Evolutionary conservation across 2,888 invertebrate genomes (phyloP).

Genomic region (Zhengitettix transpicula): DNA sequence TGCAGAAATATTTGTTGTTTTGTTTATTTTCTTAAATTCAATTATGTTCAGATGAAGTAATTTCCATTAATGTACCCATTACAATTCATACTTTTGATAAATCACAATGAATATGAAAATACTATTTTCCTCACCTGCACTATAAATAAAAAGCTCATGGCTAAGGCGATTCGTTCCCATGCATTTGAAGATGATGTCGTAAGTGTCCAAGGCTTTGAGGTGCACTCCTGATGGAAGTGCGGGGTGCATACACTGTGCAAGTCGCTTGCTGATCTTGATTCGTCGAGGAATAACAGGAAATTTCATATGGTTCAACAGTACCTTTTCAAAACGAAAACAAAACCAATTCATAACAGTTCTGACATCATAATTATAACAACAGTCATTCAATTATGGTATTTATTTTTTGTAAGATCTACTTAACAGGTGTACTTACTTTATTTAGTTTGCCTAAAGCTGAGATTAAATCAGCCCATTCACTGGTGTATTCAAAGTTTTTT

Average conservation of each 20-base stretch:
- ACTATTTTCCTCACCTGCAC: slow-evolving; percentile 34
- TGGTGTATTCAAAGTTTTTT: slow-evolving; percentile 82
- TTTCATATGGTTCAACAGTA: slow-evolving; percentile 59
- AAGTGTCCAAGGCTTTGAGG: slow-evolving; percentile 78
- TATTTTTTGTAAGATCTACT: no score
- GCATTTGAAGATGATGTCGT: slow-evolving; percentile 77
- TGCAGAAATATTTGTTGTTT: background rate
- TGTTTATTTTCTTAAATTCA: no score
- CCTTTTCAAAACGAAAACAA: slow-evolving; percentile 28
- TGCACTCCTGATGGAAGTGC: slow-evolving; percentile 83
- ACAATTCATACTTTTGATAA: no score
- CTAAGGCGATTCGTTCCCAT: slow-evolving; percentile 67
- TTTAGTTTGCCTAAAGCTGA: slow-evolving; percentile 76
- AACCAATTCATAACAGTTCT: background rate
- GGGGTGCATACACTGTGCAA: slow-evolving; percentile 89
- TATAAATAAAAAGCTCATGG: slow-evolving; percentile 69
- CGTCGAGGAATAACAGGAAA: slow-evolving; percentile 73
- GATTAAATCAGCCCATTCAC: slow-evolving; percentile 89
- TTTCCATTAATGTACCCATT: background rate
- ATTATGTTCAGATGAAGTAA: background rate
- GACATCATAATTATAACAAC: no score
- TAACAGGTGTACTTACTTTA: slow-evolving; percentile 60
- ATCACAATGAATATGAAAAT: no score
- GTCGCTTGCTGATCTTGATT: slow-evolving; percentile 73
- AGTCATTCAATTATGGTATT: no score